Evolutionary conservation across 2,113 vertebrate genomes (phyloP), one percentile per base, ranked within the genome.

Genomic region (Ochotona princeps): DNA sequence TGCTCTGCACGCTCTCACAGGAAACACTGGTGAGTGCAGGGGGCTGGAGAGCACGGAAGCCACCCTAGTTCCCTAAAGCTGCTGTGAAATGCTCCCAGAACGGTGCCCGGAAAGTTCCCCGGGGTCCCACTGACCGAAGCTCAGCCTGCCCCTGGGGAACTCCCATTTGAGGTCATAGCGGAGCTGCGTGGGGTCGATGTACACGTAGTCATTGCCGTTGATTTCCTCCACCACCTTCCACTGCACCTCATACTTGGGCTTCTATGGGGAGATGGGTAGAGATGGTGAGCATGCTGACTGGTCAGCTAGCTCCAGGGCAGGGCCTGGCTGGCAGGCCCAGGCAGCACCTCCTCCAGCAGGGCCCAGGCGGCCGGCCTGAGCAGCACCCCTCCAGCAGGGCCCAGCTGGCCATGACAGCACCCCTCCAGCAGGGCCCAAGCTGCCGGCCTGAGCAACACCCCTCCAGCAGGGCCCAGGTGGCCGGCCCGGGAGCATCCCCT

Each of bases 221-320:
- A 99, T 99, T 96, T 99, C 99, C 95, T 99, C 99, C 7, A 99
- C 99, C 32, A 99, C 99, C 97, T 99, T 99, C 99, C 99, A 99
- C 95, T 99, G 99, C 60, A 99, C 99, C 98, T 99, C 99, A 0
- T 99, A 99, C 97, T 99, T 99, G n/a, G 99, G 99, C 97, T 99
- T 99, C 99, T 99, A 97, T 9, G 57, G 49, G 65, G 92, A 97
- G 95, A 91, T 83, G 76, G 84, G 38, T 13, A 96, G 28, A 92
- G n/a, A 44, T 44, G 38, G 38, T 44, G 38, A 44, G 38, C 38
- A 44, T 44, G 38, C 38, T 44, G 38, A 44, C 38, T 3, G 38
- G 38, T 44, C 38, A 6, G 38, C 38, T 6, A 44, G 38, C 38
- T 6, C 38, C 38, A 6, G 38, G 38, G 38, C 38, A 44, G 38